Base-by-base conservation (phyloP, 2,113 vertebrate species). In the Triplophysa dalaica region DNA sequence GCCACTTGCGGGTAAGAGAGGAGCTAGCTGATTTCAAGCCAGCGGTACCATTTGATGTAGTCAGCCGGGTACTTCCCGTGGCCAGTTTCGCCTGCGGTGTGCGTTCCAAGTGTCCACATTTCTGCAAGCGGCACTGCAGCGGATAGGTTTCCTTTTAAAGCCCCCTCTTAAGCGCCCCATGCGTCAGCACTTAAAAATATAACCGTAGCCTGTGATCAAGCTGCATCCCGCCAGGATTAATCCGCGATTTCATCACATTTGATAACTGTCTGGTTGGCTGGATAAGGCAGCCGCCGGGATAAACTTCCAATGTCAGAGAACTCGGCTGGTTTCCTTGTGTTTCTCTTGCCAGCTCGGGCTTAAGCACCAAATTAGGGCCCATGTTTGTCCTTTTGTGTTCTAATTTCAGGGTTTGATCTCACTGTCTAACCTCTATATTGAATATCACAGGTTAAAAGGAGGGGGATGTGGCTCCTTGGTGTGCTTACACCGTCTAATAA, bases 11-110 rank as follows among this genome's bases (percentile, higher is more conserved):
- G 14, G 77, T 74, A 85, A 78, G 84, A 79, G 89, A 89, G 89
- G 43, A 45, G 9, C 8, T 45, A 45, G 43, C 10, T 11, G 43
- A 11, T 45, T 45, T 45, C 43, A 91, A 86, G 82, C 75, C 67
- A 81, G 70, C 69, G 24, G 74, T 77, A 83, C 72, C 21, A 74
- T 85, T 78, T 84, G 82, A 86, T 85, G 86, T 85, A 77, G 81
- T 85, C 85, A 87, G 86, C 77, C 22, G 79, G 82, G 54, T 81
- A 43, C 84, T 88, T 86, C 85, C 87, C 84, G 82, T 81, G 84
- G 84, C 87, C 77, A 68, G 17, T 26, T 66, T 77, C 72, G 58
- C 41, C 72, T 78, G 83, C 85, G 82, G 84, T 58, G 68, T 62
- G 66, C 43, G 80, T 87, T 85, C 81, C 88, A 90, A 90, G 82